These are phyloP conservation scores for Pristionchus mayeri DNA, from an alignment of 2,888 invertebrate genomes.

Conservation along the genomic window DNA sequence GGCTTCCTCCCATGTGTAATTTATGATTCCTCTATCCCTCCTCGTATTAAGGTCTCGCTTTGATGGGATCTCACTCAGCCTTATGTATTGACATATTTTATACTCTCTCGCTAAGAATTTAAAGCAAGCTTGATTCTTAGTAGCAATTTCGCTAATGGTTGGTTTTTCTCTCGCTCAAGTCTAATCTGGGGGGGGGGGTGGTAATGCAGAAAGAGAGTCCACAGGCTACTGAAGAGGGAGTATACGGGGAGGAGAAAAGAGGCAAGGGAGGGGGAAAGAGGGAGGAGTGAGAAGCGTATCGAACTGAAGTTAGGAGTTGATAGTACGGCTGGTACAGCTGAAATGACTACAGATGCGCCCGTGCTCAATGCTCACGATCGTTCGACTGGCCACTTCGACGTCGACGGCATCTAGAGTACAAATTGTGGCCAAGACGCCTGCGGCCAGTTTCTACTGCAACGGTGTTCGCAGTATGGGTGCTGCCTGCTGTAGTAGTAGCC, in stretches of 20 bases:
- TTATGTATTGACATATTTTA: background rate
- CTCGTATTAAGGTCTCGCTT: background rate
- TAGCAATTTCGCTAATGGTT: background rate
- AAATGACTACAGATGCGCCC: background rate
- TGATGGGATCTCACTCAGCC: background rate
- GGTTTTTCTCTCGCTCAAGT: slow-evolving; percentile 7
- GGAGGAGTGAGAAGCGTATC: background rate
- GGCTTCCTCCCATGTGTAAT: background rate
- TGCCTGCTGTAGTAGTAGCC: background rate
- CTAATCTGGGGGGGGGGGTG: background rate
- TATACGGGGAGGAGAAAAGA: background rate
- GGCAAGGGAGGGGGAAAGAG: background rate
- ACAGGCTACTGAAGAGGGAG: background rate
- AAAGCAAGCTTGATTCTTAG: background rate
- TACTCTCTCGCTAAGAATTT: no score
- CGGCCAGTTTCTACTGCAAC: background rate
- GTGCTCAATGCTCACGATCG: background rate
- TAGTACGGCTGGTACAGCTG: background rate
- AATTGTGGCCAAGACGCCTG: background rate
- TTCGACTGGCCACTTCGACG: background rate
- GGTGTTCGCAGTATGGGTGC: slow-evolving; percentile 23
- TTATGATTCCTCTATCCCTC: background rate
- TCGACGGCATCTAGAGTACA: background rate
- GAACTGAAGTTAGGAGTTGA: background rate
- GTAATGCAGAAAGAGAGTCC: background rate